A percentile compares a stretch with the other conserved stretches of the same genome.
phyloP scores from a whole-genome alignment of 2,888 invertebrate genomes.

The Agriopis marginaria region DNA sequence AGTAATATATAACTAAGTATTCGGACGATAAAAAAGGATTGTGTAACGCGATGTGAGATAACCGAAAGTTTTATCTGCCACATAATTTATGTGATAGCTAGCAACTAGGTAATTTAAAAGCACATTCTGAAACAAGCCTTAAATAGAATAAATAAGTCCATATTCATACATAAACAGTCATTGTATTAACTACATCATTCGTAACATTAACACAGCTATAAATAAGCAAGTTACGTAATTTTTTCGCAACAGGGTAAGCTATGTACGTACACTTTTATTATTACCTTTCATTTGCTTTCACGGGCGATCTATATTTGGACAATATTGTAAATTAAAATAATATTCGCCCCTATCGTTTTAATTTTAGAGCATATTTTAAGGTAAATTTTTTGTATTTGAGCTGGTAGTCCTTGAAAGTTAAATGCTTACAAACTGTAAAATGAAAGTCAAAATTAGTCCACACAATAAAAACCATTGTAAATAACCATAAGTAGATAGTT shows the following conservation, averaged over 20 bases:
- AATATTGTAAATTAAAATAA: slow-evolving; percentile 65
- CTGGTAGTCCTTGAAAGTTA: slow-evolving; percentile 7
- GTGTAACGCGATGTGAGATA: too few species aligned
- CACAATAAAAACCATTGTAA: slow-evolving; percentile 64
- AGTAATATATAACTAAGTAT: too few species aligned
- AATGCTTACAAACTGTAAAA: slow-evolving; percentile 18
- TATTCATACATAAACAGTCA: background rate
- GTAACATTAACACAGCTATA: slow-evolving; percentile 1
- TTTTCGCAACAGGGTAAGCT: slow-evolving; percentile 37
- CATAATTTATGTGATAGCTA: too few species aligned
- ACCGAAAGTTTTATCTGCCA: too few species aligned
- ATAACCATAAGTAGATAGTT: slow-evolving; percentile 65
- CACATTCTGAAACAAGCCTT: background rate
- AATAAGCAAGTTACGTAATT: slow-evolving; percentile 31
- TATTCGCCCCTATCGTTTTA: slow-evolving; percentile 57
- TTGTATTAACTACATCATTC: background rate
- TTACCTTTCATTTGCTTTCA: slow-evolving; percentile 54
- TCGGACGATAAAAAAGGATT: too few species aligned
- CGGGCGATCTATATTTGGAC: slow-evolving; percentile 61
- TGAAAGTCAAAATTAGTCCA: slow-evolving; percentile 29
- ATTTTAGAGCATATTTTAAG: slow-evolving; percentile 26
- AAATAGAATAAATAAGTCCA: background rate
- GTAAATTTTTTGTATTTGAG: slow-evolving; percentile 15
- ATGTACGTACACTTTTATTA: slow-evolving; percentile 45
- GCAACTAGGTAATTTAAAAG: background rate